Percentiles rank a stretch among this genome's conserved stretches.
These are phyloP conservation scores for Apis laboriosa DNA, from an alignment of 1,140 invertebrate species.

Conservation along the genomic window DNA sequence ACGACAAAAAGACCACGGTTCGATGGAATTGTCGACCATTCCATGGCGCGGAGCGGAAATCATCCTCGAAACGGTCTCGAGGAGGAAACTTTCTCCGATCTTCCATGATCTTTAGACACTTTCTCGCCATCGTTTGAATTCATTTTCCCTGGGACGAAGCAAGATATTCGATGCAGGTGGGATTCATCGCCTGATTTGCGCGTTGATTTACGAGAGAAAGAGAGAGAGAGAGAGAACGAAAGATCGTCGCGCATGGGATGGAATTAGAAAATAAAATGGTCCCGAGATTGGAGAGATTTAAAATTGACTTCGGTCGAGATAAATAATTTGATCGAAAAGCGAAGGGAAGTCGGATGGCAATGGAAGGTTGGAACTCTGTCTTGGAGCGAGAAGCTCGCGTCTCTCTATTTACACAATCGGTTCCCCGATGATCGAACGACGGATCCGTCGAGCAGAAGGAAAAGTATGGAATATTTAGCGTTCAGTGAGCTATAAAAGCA, in stretches of 20 bases:
- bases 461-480: conserved; percentile 81
- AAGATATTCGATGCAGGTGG: conserved; percentile 19
- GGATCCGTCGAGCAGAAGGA: conserved; percentile 67
- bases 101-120: conserved; percentile 24
- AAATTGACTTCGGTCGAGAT: not conserved
- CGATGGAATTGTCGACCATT: conserved; percentile 33
- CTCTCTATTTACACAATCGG: conserved; percentile 76
- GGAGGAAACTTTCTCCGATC: conserved; percentile 40
- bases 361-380: conserved; percentile 32
- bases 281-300: too few relatives aligned
- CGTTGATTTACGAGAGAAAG: not conserved
- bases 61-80: conserved; percentile 57
- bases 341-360: not conserved
- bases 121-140: conserved; percentile 50
- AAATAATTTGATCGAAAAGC: not conserved
- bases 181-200: not conserved
- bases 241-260: not conserved
- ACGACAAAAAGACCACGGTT: conserved; percentile 72
- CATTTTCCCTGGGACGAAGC: conserved; percentile 27
- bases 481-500: conserved; percentile 81
- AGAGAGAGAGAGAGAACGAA: not conserved
- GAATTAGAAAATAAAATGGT: not conserved
- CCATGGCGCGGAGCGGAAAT: conserved; percentile 53
- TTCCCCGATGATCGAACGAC: conserved; percentile 72
- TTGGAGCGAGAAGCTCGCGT: conserved; percentile 54